Evolutionary conservation across 2,888 invertebrate species (phyloP), one percentile per base, ranked within the genome.

Genomic region (Atherix ibis): DNA sequence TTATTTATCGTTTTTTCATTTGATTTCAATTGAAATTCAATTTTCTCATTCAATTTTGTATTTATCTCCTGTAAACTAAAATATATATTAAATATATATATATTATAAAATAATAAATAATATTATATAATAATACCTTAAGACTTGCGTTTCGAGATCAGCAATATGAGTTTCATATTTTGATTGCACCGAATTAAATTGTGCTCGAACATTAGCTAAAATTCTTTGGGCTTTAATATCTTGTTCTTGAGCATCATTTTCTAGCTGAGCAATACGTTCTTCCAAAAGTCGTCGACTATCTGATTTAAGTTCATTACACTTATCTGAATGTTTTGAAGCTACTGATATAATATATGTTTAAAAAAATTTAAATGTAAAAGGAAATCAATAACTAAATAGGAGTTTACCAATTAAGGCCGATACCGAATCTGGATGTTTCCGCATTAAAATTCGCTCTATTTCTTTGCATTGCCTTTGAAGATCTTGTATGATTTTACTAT

Each of bases 391-490:
- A 19, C 24, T 8, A 32, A 24, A 25, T 16, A 27, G 2, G 10
- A 12, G 19, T 29, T 31, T 39, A 71, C 72, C 76, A 48, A 83
- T 79, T 31, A 82, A 58, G 4, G 81, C 81, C 0, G 82, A 81
- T 0, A 83, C 80, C 0, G 82, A 82, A 59, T 83, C 82, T 0
- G 83, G 83, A 63, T 83, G 80, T 53, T 82, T 82, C 36, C 81
- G 66, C 51, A 71, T 75, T 16, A 83, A 64, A 45, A 82, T 82
- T 49, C 78, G 66, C 48, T 83, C 83, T 81, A 83, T 81, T 62
- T 83, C 83, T 44, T 76, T 76, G 9, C 82, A 78, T 54, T 84
- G 83, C 27, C 82, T 64, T 47, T 79, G 79, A 22, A 84, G 56
- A 60, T 84, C 83, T 50, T 76, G 70, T 40, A 81, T 77, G 30